Conservation (phyloP, 1,140 invertebrate genomes). For the Cotesia vestalis region DNA sequence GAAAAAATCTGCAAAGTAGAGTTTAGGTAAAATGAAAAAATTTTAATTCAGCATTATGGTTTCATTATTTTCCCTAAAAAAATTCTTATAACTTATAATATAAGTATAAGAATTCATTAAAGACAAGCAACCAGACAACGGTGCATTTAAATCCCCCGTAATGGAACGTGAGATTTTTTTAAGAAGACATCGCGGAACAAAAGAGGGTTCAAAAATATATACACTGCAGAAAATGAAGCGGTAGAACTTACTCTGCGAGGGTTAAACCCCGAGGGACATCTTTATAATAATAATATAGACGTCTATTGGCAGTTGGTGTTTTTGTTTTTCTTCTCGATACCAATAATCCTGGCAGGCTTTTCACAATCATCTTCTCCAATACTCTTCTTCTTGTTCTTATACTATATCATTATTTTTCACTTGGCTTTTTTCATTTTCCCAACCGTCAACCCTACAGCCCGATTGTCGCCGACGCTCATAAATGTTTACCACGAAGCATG, state of each 20-base stretch:
- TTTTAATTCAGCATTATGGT: too few species aligned
- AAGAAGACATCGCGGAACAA: neutral
- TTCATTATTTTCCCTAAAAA: too few species aligned
- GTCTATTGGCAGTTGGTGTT: constrained; percentile 12
- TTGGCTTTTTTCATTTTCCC: constrained; percentile 4
- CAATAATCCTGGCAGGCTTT: constrained; percentile 16
- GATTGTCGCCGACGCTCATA: too few species aligned
- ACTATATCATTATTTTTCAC: constrained; percentile 13
- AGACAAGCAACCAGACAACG: too few species aligned
- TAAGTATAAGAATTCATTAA: too few species aligned
- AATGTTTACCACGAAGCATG: too few species aligned
- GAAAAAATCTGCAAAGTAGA: too few species aligned
- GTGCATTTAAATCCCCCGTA: too few species aligned
- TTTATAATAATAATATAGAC: constrained; percentile 22
- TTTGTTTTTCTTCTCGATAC: constrained; percentile 15
- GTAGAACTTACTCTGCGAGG: neutral
- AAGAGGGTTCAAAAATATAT: neutral
- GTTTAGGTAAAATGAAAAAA: too few species aligned
- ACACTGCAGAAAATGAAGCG: constrained; percentile 15
- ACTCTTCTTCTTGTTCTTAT: neutral
- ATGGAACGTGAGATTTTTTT: constrained; percentile 11
- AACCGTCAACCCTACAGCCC: neutral
- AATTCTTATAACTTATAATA: too few species aligned
- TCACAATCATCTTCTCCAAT: constrained; percentile 5
- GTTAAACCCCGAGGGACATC: constrained; percentile 15